Conservation (phyloP, 2,113 vertebrate genomes). For the Cyanocitta stelleri region DNA sequence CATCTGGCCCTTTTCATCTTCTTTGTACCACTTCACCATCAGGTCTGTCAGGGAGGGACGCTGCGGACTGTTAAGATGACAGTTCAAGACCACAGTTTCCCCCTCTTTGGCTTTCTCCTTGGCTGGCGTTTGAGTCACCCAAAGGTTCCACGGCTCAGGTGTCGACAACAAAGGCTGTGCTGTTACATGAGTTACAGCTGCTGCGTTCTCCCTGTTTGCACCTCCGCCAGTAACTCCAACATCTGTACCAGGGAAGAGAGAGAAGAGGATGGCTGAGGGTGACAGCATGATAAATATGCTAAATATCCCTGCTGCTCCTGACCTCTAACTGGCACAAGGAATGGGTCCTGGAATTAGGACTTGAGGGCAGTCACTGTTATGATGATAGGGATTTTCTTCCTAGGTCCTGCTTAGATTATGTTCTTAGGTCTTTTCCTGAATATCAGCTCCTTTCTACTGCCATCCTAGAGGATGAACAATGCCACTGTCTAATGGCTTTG, state of each 20-base stretch:
- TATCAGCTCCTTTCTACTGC: not conserved
- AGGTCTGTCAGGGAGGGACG: not conserved
- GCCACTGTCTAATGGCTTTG: not conserved
- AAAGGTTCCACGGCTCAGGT: not conserved
- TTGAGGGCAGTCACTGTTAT: not conserved
- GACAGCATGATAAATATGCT: not conserved
- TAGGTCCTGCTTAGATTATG: not conserved
- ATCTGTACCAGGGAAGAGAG: constrained; percentile 19
- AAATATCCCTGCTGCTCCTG: not conserved
- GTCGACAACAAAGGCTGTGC: not conserved
- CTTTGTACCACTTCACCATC: constrained; percentile 62
- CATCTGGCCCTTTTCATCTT: constrained; percentile 43
- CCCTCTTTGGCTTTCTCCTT: constrained; percentile 70
- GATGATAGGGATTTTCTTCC: not conserved
- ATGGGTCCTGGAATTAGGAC: not conserved
- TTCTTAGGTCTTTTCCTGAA: not conserved
- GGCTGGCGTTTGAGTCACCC: constrained; percentile 51
- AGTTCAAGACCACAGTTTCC: constrained; percentile 62
- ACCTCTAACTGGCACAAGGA: not conserved
- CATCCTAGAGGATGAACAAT: not conserved
- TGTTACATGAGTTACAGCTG: not conserved
- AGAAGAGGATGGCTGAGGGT: not conserved
- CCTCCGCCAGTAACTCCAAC: not conserved
- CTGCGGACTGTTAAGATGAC: not conserved
- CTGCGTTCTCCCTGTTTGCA: not conserved